Base-by-base conservation (phyloP, 2,888 invertebrate genomes). In the Anarsia innoxiella region DNA sequence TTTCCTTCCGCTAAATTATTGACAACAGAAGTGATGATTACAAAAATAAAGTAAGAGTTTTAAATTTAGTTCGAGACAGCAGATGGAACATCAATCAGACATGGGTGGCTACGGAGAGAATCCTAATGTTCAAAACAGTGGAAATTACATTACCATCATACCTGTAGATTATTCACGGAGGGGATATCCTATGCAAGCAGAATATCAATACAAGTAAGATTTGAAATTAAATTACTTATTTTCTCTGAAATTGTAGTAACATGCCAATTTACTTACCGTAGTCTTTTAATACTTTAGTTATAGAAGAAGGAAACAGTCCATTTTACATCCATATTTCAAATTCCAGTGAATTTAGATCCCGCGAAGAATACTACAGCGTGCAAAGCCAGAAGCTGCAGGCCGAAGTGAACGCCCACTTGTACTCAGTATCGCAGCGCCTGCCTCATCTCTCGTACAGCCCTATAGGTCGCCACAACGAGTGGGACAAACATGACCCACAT, bases 371-470 rank as follows among this genome's bases (percentile, higher is more conserved):
- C 41, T 86, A 84, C 59, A 83, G 79, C 31, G 77, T 79, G 0
- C 85, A 85, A 59, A 79, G 80, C 23, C 85, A 85, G 39, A 86
- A 83, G 37, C 51, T 86, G 1, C 86, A 86, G 45, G 84, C 83
- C 0, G 86, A 86, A 42, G 86, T 86, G 31, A 85, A 82, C 31
- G 85, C 86, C 0, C 85, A 86, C 44, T 51, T 89, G 12, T 89
- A 89, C 51, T 88, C 88, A 0, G 88, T 89, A 6, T 88, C 88
- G 0, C 89, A 89, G 56, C 68, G 89, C 14, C 63, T 89, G 26
- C 87, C 88, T 0, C 84, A 87, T 44, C 57, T 86, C 2, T 79
- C 85, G 0, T 85, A 83, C 45, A 85, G 85, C 48, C 85, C 86
- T 0, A 39, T 85, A 5, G 84, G 84, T 2, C 66, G 85, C 0